A percentile compares a stretch with the other conserved stretches of the same genome.
These are phyloP conservation scores for Phaethornis superciliosus DNA, from an alignment of 2,113 vertebrate genomes.

Conservation along the genomic window DNA sequence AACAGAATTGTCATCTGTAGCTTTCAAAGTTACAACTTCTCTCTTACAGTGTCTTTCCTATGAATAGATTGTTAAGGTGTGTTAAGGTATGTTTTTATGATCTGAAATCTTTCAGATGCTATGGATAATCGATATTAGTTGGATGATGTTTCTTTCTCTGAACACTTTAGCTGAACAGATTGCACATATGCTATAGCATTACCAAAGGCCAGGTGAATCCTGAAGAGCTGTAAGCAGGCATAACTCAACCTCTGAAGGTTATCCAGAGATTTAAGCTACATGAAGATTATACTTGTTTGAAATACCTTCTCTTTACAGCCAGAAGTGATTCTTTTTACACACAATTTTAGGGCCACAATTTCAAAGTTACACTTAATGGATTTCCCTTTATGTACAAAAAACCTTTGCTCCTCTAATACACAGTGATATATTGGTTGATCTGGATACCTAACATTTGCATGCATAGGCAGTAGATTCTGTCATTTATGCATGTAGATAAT, in stretches of 20 bases:
- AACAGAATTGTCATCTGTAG: neutral
- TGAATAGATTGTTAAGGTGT: neutral
- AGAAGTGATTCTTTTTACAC: neutral
- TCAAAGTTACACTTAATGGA: neutral
- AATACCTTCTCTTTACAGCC: neutral
- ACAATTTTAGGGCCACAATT: neutral
- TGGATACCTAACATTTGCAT: conserved; percentile 26
- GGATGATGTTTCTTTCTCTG: neutral
- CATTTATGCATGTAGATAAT: conserved; percentile 61
- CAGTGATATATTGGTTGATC: neutral
- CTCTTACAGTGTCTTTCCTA: neutral
- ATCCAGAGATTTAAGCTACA: conserved; percentile 15
- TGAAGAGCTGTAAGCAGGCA: neutral
- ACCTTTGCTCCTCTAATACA: neutral
- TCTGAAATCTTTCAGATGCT: neutral
- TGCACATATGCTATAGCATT: neutral
- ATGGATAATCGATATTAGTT: neutral
- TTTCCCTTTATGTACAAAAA: neutral
- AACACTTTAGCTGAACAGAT: neutral
- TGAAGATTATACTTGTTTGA: neutral
- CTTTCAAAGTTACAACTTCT: neutral
- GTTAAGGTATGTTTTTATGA: neutral
- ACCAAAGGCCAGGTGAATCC: conserved; percentile 11
- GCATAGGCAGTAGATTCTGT: conserved; percentile 48
- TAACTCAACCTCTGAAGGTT: conserved; percentile 26